Percentiles rank a stretch among this genome's conserved stretches.
phyloP scores from a whole-genome alignment of 2,113 vertebrate genomes.

The Datnioides undecimradiatus region DNA sequence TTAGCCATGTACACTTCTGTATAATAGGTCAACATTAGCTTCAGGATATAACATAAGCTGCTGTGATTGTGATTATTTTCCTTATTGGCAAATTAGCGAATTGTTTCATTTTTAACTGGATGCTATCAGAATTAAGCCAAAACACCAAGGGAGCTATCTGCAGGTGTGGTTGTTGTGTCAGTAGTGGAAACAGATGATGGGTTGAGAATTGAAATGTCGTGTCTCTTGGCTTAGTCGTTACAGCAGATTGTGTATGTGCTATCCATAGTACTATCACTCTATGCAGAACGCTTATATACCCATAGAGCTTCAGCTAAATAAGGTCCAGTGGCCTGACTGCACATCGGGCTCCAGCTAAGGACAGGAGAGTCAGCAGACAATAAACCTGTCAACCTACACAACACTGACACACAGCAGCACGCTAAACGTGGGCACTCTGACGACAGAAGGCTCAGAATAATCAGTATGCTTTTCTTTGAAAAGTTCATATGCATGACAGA shows the following conservation, averaged over 20 bases:
- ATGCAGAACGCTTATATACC: constrained; percentile 2
- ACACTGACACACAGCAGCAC: neutral
- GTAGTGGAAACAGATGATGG: neutral
- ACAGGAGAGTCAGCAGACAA: constrained; percentile 24
- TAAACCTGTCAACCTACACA: constrained; percentile 33
- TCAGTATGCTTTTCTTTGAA: constrained; percentile 14
- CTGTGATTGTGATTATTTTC: neutral
- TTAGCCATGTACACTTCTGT: neutral
- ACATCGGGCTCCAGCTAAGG: constrained; percentile 50
- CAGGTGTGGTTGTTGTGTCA: neutral
- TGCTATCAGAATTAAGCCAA: neutral
- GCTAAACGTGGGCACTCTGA: constrained; percentile 4
- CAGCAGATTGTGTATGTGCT: neutral
- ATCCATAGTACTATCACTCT: neutral
- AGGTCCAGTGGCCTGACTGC: constrained; percentile 35
- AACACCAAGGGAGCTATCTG: neutral
- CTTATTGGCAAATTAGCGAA: neutral
- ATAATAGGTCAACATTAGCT: neutral
- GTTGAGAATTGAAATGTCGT: neutral
- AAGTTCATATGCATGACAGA: constrained; percentile 31
- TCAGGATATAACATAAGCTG: neutral
- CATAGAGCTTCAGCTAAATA: constrained; percentile 23
- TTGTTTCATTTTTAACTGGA: neutral
- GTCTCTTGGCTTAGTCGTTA: neutral
- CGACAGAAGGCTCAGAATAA: constrained; percentile 23